Evolutionary conservation across 2,113 vertebrate genomes (phyloP).

Genomic region (Ptyas mucosa): DNA sequence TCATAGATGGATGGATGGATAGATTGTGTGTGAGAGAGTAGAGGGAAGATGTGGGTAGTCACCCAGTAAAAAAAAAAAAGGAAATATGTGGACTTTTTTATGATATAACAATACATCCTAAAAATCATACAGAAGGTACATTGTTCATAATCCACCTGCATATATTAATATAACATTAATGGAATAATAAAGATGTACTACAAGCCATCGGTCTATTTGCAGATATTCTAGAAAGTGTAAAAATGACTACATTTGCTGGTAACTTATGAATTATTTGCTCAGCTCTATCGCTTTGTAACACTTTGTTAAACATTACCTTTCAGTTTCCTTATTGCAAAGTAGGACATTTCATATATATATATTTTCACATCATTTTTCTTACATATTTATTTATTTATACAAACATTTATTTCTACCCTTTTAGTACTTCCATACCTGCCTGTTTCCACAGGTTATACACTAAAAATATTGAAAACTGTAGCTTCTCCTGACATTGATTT

Average conservation of each 20-base stretch:
- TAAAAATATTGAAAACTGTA: slow-evolving; percentile 23
- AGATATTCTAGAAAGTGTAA: slow-evolving; percentile 4
- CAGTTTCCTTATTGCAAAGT: slow-evolving; percentile 9
- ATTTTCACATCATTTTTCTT: slow-evolving; percentile 19
- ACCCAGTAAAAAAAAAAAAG: slow-evolving; percentile 19
- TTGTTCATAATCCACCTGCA: background rate
- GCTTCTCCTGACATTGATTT: background rate
- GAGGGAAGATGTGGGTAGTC: slow-evolving; percentile 29
- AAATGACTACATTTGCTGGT: slow-evolving; percentile 43
- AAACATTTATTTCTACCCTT: background rate
- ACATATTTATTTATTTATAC: background rate
- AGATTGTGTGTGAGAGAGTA: slow-evolving; percentile 8
- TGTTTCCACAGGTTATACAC: slow-evolving; percentile 29
- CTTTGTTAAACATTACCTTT: slow-evolving; percentile 22
- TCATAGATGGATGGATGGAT: too few species aligned
- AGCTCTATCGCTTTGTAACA: slow-evolving; percentile 41
- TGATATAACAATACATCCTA: background rate
- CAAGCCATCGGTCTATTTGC: slow-evolving; percentile 10
- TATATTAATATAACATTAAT: slow-evolving; percentile 41
- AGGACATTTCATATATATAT: background rate
- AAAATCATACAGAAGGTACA: background rate
- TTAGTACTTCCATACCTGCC: background rate
- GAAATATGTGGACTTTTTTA: slow-evolving; percentile 8
- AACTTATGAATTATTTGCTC: slow-evolving; percentile 52
- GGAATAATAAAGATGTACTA: slow-evolving; percentile 44